Conservation (phyloP, 2,797 vertebrate species). For the Anguilla obscura region DNA sequence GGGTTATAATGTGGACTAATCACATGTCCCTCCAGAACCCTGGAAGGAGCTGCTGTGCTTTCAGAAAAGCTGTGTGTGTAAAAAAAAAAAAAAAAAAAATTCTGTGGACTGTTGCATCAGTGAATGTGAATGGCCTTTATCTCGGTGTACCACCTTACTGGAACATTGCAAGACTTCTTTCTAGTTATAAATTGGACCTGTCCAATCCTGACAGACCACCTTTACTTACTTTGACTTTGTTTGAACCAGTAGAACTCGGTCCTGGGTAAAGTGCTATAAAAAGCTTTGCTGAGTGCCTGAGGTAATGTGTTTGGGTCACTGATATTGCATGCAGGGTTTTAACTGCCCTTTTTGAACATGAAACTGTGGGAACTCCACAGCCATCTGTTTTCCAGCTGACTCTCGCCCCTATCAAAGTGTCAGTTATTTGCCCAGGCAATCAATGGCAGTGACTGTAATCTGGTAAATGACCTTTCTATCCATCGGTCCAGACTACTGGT, state of each 20-base stretch:
- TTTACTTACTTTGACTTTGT: conserved; percentile 12
- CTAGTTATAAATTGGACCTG: conserved; percentile 5
- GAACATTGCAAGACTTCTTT: background rate
- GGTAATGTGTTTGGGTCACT: background rate
- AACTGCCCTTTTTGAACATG: conserved; percentile 21
- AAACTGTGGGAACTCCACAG: conserved; percentile 4
- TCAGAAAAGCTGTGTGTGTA: conserved; percentile 10
- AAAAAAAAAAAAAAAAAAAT: background rate
- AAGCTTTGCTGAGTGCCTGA: background rate
- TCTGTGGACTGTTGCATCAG: conserved; percentile 37
- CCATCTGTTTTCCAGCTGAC: conserved; percentile 46
- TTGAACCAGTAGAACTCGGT: conserved; percentile 20
- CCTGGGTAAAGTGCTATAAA: background rate
- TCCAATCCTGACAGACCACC: background rate
- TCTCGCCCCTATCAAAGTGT: conserved; percentile 46
- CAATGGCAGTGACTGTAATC: conserved; percentile 52
- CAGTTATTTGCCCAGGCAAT: conserved; percentile 49
- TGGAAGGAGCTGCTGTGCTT: conserved; percentile 24
- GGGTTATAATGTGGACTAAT: conserved; percentile 47
- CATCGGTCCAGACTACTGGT: conserved; percentile 39
- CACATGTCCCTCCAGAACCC: background rate
- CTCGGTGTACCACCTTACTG: conserved; percentile 30
- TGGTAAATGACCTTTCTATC: conserved; percentile 53
- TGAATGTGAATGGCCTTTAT: conserved; percentile 43
- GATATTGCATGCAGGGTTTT: background rate